Evolutionary conservation across 64 coral and sea anemone genomes (phyloP), one percentile per base, ranked within the genome.

Genomic region (Stylophora pistillata): DNA sequence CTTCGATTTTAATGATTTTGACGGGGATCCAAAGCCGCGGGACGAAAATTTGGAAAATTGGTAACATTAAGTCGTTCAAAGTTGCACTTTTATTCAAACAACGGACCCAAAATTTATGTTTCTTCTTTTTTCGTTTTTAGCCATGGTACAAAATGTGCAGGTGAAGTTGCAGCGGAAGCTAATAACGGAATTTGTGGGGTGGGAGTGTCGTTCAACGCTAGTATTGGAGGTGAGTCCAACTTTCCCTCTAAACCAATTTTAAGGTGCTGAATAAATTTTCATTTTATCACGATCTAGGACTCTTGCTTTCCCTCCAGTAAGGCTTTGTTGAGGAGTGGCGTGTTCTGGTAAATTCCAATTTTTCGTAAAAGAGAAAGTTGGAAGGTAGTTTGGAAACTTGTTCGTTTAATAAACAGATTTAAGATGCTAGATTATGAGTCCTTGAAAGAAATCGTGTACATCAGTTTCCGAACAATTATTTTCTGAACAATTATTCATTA

Each of bases 131-230:
- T 55, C 17, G 57, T 87, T 23, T 37, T 71, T 15, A 96, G 94
- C 32, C 94, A 96, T 77, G 94, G 94, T 18, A 96, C 94, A 32
- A 96, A 93, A 82, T 93, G 94, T 62, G 94, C 94, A 37, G 94
- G 94, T 14, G 94, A 93, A 58, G 88, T 96, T 15, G 94, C 94
- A 65, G 94, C 94, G 1, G 81, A 93, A 30, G 94, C 94, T 21
- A 86, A 93, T 71, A 96, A 96, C 77, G 94, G 94, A 1, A 93
- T 96, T 15, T 96, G 94, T 71, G 94, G 94, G 53, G 94, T 96
- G 17, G 94, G 94, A 13, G 94, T 96, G 15, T 90, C 94, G 4
- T 96, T 88, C 59, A 93, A 96, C 37, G 88, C 94, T 11, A 96
- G 91, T 57, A 93, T 96, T 75, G 94, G 91, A 80, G 94, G 94